These are phyloP conservation scores for Sebastes baramenuke DNA, from an alignment of 2,797 vertebrate species.

Conservation along the genomic window DNA sequence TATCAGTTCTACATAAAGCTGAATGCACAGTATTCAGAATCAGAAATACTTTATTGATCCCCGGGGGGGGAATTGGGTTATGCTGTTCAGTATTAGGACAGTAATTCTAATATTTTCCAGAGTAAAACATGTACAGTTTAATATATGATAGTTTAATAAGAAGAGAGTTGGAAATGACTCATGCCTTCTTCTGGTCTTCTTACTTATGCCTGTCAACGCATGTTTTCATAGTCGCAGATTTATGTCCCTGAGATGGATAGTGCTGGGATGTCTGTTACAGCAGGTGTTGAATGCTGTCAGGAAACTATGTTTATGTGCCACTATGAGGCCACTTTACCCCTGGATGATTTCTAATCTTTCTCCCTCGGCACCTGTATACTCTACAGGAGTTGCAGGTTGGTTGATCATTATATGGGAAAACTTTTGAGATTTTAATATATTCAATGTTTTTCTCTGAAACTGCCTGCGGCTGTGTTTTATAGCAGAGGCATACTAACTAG, in stretches of 20 bases:
- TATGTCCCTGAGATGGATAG: slow-evolving; percentile 37
- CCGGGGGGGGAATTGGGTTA: not conserved
- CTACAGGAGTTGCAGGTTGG: slow-evolving; percentile 18
- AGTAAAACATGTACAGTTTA: slow-evolving; percentile 22
- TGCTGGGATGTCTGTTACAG: slow-evolving; percentile 48
- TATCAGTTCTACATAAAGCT: not conserved
- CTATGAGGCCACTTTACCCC: slow-evolving; percentile 14
- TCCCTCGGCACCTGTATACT: slow-evolving; percentile 31
- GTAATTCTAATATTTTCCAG: slow-evolving; percentile 4
- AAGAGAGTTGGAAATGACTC: slow-evolving; percentile 40
- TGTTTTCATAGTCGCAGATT: slow-evolving; percentile 62
- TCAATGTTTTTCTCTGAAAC: slow-evolving; percentile 28
- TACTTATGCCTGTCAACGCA: slow-evolving; percentile 46
- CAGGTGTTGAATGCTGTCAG: slow-evolving; percentile 60
- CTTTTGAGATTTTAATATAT: slow-evolving; percentile 27
- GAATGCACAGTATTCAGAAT: not conserved
- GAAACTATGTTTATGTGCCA: slow-evolving; percentile 54
- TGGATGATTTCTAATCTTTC: slow-evolving; percentile 14
- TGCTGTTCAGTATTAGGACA: not conserved
- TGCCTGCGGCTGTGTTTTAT: not conserved
- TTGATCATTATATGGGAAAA: slow-evolving; percentile 6
- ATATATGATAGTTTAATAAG: slow-evolving; percentile 43
- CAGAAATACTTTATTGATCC: not conserved
- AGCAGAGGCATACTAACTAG: not conserved
- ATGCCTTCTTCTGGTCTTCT: slow-evolving; percentile 33